Base-by-base conservation (phyloP, 1,140 invertebrate genomes). In the Tetragonula clypearis region DNA sequence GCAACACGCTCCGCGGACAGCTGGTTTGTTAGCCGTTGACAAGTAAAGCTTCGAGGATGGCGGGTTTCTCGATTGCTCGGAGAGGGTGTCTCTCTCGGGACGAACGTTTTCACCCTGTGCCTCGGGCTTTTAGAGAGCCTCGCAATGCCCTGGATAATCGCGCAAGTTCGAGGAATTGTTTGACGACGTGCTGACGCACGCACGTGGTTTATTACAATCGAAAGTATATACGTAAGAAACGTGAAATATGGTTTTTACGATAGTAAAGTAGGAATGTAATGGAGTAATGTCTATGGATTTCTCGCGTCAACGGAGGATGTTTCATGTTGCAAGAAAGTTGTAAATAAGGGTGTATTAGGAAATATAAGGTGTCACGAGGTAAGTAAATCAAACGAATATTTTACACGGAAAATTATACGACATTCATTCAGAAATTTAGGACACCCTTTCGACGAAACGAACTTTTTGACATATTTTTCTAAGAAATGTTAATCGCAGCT, bases 11-110 rank as follows among this genome's bases (percentile, higher is more conserved):
- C 72, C 26, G 49, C 73, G 76, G 23, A 81, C 84, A 85, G 73
- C 77, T 79, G 82, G 65, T 72, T 84, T 65, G 81, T 77, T 80
- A 65, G 30, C 73, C 62, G 62, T 87, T 12, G 68, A 30, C 3
- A 8, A n/a, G 19, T 15, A 8, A 12, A 30, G 4, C 30, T 49
- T 41, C 8, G 68, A 41, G 21, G 11, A 71, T 41, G 6, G 19
- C 68, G 35, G 5, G 68, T 9, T 23, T 41, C 68, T 41, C 68
- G 66, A 35, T 69, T 19, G 26, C 15, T 69, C 68, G 35, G 41
- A 71, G 35, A 23, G 19, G 21, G 23, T n/a, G 26, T 82, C 76
- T 73, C 23, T 26, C 23, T 26, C 35, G 23, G 49, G 30, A 30
- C n/a, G 17, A 3, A 17, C 9, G 41, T 60, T 79, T 87, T 58